Conservation (phyloP, 37 sponge, comb jelly and placozoan genomes). For the Dysidea cf. avara region DNA sequence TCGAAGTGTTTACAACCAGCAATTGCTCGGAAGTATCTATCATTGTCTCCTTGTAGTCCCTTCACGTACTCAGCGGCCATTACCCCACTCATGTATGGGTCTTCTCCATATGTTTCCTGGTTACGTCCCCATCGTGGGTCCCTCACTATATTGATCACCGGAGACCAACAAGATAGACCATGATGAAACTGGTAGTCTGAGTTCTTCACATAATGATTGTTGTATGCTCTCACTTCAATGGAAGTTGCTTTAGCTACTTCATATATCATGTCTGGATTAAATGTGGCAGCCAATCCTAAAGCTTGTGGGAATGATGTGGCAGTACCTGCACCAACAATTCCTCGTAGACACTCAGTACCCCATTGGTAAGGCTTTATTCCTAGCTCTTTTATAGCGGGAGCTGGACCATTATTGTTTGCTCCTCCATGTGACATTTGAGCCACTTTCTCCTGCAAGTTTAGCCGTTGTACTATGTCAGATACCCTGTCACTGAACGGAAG, state of each 20-base stretch:
- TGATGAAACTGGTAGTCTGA: conserved; percentile 59
- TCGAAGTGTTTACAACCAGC: conserved; percentile 72
- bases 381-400: conserved; percentile 60
- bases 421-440: conserved; percentile 65
- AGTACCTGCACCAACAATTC: conserved; percentile 49
- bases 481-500: conserved; percentile 32
- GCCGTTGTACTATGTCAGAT: conserved; percentile 35
- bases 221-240: conserved; percentile 71
- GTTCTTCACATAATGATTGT: conserved; percentile 30
- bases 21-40: conserved; percentile 48
- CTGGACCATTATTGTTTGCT: conserved; percentile 56
- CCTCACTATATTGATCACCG: conserved; percentile 57
- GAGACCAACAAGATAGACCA: conserved; percentile 67
- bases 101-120: conserved; percentile 76
- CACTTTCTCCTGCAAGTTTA: conserved; percentile 43
- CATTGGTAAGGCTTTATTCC: conserved; percentile 77
- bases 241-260: conserved; percentile 46
- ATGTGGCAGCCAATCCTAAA: conserved; percentile 57
- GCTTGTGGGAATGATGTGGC: conserved; percentile 61
- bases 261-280: conserved; percentile 44
- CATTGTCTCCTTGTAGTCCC: conserved; percentile 68
- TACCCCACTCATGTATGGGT: conserved; percentile 46
- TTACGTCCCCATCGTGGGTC: conserved; percentile 70
- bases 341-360: conserved; percentile 67
- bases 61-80: conserved; percentile 43